Evolutionary conservation across 1,140 invertebrate genomes (phyloP), one percentile per base, ranked within the genome.

Genomic region (Chymomyza costata): DNA sequence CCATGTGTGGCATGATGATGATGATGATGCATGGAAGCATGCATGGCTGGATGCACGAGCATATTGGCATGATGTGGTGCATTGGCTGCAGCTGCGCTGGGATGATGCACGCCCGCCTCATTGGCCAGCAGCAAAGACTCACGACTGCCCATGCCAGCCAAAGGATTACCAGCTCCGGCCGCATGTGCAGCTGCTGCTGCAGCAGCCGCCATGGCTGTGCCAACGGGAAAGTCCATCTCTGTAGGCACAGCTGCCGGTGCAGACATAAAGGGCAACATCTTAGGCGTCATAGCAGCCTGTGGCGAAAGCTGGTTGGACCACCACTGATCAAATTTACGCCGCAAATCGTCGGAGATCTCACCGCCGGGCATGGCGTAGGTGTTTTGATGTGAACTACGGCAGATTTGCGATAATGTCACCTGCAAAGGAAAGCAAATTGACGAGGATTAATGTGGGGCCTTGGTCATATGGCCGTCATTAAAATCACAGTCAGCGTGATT

Each of bases 311-410:
- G 91, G 32, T 89, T 88, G 37, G 88, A 89, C 89, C 90, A 92
- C 91, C 91, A 92, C 30, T 91, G 90, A 59, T 94, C 93, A 80
- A 94, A 94, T 78, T 93, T 93, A 39, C 92, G 87, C 17, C 91
- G 89, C 50, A 90, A 89, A 18, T 94, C 93, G 54, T 94, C 93
- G 0, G 91, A 89, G 1, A 93, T 88, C 38, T 93, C 92, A 17
- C 91, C 89, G 25, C 91, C 89, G 0, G 80, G 87, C 84, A 83
- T 85, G 6, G 86, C 87, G 31, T 87, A 89, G 1, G 86, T 86
- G 28, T 86, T 87, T 51, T 87, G 87, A 56, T 88, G 90, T 17
- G 90, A 89, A n/a, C 89, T 90, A 40, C 91, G 88, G 71, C 91
- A 93, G 37, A 94, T 89, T 64, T 93, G 92, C 39, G 92, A 89